Evolutionary conservation across 2,888 invertebrate genomes (phyloP), one percentile per base, ranked within the genome.

Genomic region (Amiota communis): DNA sequence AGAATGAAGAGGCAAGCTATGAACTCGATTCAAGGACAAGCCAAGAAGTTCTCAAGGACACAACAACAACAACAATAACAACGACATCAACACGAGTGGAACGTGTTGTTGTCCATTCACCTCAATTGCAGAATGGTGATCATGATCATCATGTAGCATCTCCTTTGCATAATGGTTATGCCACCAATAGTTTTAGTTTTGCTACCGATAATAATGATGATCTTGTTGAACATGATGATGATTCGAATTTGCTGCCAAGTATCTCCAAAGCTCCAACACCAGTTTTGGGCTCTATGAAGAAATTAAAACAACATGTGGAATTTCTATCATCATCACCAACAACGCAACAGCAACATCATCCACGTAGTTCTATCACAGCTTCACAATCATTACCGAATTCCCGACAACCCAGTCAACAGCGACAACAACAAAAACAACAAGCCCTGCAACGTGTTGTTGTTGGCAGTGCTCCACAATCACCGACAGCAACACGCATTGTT

Each of bases 401-500:
- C 11, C 70, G 70, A 12, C 57, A 70, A 23, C 70, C 70, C 17
- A 67, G 67, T 48, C 67, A 67, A 51, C 72, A 67, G 47, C 73
- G 65, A 9, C 74, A 72, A 46, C 74, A 70, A 6, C 71, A 71
- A 72, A 69, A 64, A 47, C 76, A 57, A 51, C 69, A 71, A 20
- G 57, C 57, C 46, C 70, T 64, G 9, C 65, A 56, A 59, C 73
- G 75, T 8, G 76, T 74, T 20, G 69, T 73, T 20, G 73, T 72
- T 63, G 70, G 64, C 76, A 82, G 83, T 71, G 85, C 85, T 0
- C 85, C 86, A 1, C 84, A 84, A 59, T 84, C 84, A 20, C 83
- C 86, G 36, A 86, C 88, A 6, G 81, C 85, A 59, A 77, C 83
- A 13, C 80, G 82, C 75, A 83, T 89, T 73, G 80, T 95, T 69